These are phyloP conservation scores for Sapajus apella DNA, from an alignment of 2,113 vertebrate genomes.

Conservation along the genomic window DNA sequence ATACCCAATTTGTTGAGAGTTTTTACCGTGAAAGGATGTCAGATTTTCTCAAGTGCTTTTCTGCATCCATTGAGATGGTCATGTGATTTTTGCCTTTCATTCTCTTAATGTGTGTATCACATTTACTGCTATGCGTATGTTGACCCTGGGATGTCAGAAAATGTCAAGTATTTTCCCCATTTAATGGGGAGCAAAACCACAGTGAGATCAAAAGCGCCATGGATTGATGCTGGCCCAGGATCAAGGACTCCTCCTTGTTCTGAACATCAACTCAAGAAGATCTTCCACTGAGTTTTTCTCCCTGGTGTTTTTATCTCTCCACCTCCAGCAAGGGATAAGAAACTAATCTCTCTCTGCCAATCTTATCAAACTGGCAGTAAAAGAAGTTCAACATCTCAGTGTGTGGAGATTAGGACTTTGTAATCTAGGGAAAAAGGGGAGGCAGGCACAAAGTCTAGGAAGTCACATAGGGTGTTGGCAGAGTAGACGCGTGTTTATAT, in stretches of 20 bases:
- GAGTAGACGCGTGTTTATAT: not conserved
- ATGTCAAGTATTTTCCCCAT: not conserved
- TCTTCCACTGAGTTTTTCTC: not conserved
- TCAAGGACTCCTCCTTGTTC: not conserved
- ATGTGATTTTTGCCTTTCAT: not conserved
- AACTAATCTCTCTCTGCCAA: not conserved
- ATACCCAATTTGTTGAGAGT: not conserved
- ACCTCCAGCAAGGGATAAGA: not conserved
- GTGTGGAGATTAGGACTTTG: not conserved
- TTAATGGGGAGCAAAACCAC: not conserved
- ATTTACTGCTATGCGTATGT: not conserved
- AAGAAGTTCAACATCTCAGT: not conserved
- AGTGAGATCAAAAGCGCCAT: not conserved
- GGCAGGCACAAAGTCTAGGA: slow-evolving; percentile 12
- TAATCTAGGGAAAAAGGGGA: not conserved
- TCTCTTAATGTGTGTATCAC: not conserved
- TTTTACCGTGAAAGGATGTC: not conserved
- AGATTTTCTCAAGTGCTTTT: not conserved
- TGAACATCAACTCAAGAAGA: not conserved
- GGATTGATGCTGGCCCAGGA: not conserved
- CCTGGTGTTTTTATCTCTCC: not conserved
- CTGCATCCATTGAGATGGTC: not conserved
- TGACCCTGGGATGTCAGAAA: not conserved
- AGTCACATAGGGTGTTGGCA: not conserved
- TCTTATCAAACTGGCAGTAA: not conserved